Evolutionary conservation across 2,113 vertebrate species (phyloP).

Genomic region (Coptodon bakossiorum): DNA sequence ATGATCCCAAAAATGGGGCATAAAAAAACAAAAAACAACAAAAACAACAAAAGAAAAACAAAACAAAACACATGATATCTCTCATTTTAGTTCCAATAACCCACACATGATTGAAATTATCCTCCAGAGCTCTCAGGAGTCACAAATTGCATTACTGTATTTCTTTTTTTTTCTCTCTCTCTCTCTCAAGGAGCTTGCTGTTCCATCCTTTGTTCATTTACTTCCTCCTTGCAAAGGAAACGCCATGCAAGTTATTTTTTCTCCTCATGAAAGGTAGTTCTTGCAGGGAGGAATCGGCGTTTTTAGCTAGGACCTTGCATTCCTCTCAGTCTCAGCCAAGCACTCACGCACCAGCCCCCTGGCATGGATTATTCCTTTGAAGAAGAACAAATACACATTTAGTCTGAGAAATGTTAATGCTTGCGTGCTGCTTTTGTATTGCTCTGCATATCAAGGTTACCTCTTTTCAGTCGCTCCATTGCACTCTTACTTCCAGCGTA

Average conservation of each 20-base stretch:
- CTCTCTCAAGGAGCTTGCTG: slow-evolving; percentile 2
- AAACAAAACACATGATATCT: neutral
- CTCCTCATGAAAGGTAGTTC: slow-evolving; percentile 24
- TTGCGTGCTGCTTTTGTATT: neutral
- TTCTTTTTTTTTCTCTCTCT: neutral
- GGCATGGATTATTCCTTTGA: slow-evolving; percentile 92
- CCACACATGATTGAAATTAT: slow-evolving; percentile 25
- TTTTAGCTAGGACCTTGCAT: slow-evolving; percentile 86
- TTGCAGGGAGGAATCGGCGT: slow-evolving; percentile 23
- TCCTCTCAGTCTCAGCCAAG: slow-evolving; percentile 94
- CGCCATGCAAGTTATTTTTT: slow-evolving; percentile 52
- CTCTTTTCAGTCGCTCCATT: slow-evolving; percentile 97
- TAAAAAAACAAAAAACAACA: slow-evolving; percentile 33
- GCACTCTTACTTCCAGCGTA: slow-evolving; percentile 98
- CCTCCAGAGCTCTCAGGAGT: neutral
- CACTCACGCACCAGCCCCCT: slow-evolving; percentile 95
- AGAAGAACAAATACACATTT: neutral
- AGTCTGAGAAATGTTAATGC: neutral
- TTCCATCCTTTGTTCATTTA: slow-evolving; percentile 29
- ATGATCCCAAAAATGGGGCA: slow-evolving; percentile 39
- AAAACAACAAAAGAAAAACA: rapidly evolving
- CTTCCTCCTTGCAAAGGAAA: slow-evolving; percentile 44
- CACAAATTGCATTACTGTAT: neutral
- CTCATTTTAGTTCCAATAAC: slow-evolving; percentile 25
- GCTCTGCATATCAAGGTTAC: slow-evolving; percentile 48